Base-by-base conservation (phyloP, 2,888 invertebrate genomes). In the Spodoptera exigua region DNA sequence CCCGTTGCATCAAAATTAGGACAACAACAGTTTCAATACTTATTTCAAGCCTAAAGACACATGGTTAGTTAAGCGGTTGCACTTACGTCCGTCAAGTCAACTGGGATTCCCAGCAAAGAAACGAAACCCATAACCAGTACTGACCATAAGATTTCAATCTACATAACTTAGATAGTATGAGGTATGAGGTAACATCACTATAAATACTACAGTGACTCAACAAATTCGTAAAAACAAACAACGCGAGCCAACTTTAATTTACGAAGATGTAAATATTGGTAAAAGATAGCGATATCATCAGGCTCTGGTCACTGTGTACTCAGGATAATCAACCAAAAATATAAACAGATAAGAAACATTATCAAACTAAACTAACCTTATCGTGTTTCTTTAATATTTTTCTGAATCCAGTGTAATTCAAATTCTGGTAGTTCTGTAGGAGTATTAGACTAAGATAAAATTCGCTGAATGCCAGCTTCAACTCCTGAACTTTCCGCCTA, bases 331-430 rank as follows among this genome's bases (percentile, higher is more conserved):
- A 51, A 27, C 34, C 35, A 53, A 65, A n/a, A 60, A 72, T 73
- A 76, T 61, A 65, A 43, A 41, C 34, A 54, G 70, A 67, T 64
- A 72, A 18, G 34, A 43, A 60, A 46, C 52, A 41, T 67, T 79
- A 69, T 72, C 67, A 61, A 52, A 57, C 46, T 51, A 64, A 60
- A 36, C 73, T 51, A 89, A 98, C 98, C 96, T 99, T 99, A 92
- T 99, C 99, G 88, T 99, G 99, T 91, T 99, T 99, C 91, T 99
- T 99, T 67, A 99, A 95, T 85, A 99, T 99, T 93, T 99, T 99
- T 68, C 99, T 95, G 94, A 99, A 99, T 1, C 99, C 99, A 2
- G 99, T 99, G 84, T 98, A 99, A 93, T 99, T 99, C 54, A 99
- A 95, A 88, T 98, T 99, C 92, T 99, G 99, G 88, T 99, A 99